Percentiles rank a stretch among this genome's conserved stretches.
Conservation (phyloP, 2,888 invertebrate genomes). For the Gastrophysa polygoni region DNA sequence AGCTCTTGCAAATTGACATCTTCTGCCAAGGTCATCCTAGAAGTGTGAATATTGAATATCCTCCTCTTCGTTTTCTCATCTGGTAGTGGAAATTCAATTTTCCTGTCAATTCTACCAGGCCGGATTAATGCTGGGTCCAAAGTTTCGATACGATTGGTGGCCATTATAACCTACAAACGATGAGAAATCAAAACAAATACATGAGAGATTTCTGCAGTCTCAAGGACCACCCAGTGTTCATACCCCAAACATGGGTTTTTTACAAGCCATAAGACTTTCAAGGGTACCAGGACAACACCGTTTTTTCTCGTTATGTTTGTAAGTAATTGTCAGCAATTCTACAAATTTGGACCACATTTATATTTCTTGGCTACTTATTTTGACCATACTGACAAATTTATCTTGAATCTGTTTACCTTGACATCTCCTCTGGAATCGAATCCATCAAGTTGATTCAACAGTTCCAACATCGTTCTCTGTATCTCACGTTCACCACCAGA, state of each 20-base stretch:
- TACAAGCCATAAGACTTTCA: too few relatives aligned
- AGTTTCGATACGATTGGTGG: slow-evolving; percentile 97
- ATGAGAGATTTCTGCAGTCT: too few relatives aligned
- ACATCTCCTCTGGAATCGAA: slow-evolving; percentile 97
- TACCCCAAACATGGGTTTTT: too few relatives aligned
- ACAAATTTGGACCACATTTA: too few relatives aligned
- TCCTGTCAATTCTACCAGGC: slow-evolving; percentile 98
- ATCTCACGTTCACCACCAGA: slow-evolving; percentile 99
- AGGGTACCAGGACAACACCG: too few relatives aligned
- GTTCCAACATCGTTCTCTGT: slow-evolving; percentile 98
- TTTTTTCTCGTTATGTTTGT: too few relatives aligned
- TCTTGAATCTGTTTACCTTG: slow-evolving; percentile 67
- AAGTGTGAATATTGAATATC: slow-evolving; percentile 98
- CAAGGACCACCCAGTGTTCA: too few relatives aligned
- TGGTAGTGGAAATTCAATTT: slow-evolving; percentile 98
- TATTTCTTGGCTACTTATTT: too few relatives aligned
- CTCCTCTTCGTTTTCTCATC: slow-evolving; percentile 98
- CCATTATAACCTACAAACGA: slow-evolving; percentile 89
- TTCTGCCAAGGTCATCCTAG: slow-evolving; percentile 96
- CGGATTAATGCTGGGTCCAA: slow-evolving; percentile 97
- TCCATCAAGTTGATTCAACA: slow-evolving; percentile 97
- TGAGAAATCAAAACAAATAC: slow-evolving; percentile 2
- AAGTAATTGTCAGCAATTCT: too few relatives aligned
- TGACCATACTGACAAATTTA: too few relatives aligned
- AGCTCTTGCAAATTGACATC: slow-evolving; percentile 96